phyloP scores from a whole-genome alignment of 2,888 invertebrate genomes.

The Catonia carolina region DNA sequence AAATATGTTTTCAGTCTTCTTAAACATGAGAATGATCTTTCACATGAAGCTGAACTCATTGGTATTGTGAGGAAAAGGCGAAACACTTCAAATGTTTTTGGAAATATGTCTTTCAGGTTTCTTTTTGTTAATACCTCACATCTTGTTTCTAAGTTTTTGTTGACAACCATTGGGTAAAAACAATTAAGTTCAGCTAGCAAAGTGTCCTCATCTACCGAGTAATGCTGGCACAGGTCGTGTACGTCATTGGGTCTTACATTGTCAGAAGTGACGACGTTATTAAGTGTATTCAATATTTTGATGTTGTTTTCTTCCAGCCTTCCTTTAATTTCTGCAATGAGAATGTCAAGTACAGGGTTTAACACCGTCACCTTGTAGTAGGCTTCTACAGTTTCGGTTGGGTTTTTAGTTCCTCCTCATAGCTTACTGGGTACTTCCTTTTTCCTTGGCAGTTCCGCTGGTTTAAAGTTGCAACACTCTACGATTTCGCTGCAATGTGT shows the following conservation, averaged over 20 bases:
- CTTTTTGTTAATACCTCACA: no score
- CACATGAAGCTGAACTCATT: no score
- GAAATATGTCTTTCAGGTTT: no score
- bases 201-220: slow-evolving; percentile 17
- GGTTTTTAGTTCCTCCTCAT: background rate
- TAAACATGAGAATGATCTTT: no score
- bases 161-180: slow-evolving; percentile 16
- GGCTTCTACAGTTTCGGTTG: slow-evolving; percentile 1
- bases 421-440: background rate
- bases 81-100: no score
- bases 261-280: slow-evolving; percentile 11
- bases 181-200: slow-evolving; percentile 15
- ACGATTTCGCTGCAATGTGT: slow-evolving; percentile 7
- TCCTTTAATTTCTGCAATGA: background rate
- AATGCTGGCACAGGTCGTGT: slow-evolving; percentile 16
- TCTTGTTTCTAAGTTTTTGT: no score
- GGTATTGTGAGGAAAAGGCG: no score
- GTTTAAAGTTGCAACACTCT: background rate
- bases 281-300: slow-evolving; percentile 2
- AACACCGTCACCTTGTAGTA: slow-evolving; percentile 9
- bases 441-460: slow-evolving; percentile 8
- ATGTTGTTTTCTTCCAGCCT: slow-evolving; percentile 9
- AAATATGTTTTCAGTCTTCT: no score
- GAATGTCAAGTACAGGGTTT: slow-evolving; percentile 8
- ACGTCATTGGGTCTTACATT: slow-evolving; percentile 9